A percentile compares a stretch with the other conserved stretches of the same genome.
Evolutionary conservation across 2,797 vertebrate genomes (phyloP).

Genomic region (Remorina albescens): DNA sequence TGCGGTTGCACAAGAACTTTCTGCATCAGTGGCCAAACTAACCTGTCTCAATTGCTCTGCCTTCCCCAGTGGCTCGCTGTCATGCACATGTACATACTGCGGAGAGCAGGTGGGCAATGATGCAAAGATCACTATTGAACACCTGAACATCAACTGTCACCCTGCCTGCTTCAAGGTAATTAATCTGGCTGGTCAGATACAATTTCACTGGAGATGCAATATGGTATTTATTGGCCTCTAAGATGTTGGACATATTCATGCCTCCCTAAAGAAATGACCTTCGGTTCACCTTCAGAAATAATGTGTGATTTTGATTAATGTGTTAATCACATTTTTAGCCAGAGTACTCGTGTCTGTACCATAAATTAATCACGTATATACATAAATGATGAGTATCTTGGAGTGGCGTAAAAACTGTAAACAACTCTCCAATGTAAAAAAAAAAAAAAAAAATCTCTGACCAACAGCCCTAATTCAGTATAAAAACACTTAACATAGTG

Average conservation of each 20-base stretch:
- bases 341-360: background rate
- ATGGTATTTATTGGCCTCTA: constrained; percentile 2
- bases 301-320: constrained; percentile 7
- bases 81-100: constrained; percentile 90
- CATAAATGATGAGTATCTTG: background rate
- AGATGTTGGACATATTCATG: background rate
- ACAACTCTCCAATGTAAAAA: too few species aligned
- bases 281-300: background rate
- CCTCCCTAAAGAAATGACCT: constrained; percentile 6
- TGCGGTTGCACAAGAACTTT: constrained; percentile 14
- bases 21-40: constrained; percentile 19
- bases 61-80: constrained; percentile 44
- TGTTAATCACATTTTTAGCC: background rate
- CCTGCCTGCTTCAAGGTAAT: constrained; percentile 95
- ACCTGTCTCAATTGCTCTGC: constrained; percentile 40
- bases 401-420: background rate
- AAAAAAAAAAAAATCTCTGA: too few species aligned
- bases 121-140: constrained; percentile 93
- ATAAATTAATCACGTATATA: background rate
- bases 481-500: background rate
- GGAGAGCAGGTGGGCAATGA: constrained; percentile 87
- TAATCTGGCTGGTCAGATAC: constrained; percentile 11
- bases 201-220: background rate
- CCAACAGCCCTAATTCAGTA: background rate
- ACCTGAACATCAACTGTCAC: constrained; percentile 94